Evolutionary conservation across 2,113 vertebrate genomes (phyloP).

Genomic region (Caloenas nicobarica): DNA sequence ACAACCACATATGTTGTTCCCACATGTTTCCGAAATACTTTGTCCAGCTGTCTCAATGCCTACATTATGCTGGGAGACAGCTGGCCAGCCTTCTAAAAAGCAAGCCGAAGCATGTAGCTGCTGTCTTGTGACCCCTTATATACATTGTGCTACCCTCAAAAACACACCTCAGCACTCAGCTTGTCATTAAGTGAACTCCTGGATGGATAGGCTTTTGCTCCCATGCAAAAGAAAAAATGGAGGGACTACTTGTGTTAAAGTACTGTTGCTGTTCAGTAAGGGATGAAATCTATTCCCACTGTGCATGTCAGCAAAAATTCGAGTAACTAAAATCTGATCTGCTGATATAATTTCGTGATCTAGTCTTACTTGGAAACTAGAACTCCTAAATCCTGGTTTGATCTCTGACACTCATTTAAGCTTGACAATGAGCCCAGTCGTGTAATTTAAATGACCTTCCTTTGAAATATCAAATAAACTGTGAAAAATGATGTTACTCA

Average conservation of each 20-base stretch:
- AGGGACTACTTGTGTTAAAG: background rate
- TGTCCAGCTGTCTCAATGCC: constrained; percentile 55
- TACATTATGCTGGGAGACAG: constrained; percentile 47
- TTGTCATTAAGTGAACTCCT: constrained; percentile 1
- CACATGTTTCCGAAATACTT: constrained; percentile 50
- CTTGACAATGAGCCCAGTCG: background rate
- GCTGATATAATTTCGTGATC: background rate
- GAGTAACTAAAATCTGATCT: background rate
- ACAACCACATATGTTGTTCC: constrained; percentile 21
- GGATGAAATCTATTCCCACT: background rate
- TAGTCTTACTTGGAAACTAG: background rate
- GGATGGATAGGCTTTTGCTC: background rate
- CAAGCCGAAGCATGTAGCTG: background rate
- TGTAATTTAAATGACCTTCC: background rate
- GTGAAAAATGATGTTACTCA: background rate
- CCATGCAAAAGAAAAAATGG: background rate
- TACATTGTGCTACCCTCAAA: constrained; percentile 23
- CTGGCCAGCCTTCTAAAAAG: constrained; percentile 7
- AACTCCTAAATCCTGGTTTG: background rate
- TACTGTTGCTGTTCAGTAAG: background rate
- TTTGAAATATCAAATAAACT: background rate
- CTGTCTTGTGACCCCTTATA: constrained; percentile 20
- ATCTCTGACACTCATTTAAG: background rate
- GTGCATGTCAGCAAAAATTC: background rate
- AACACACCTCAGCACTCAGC: constrained; percentile 29